Evolutionary conservation across 1,140 invertebrate genomes (phyloP), one percentile per base, ranked within the genome.

Genomic region (Leptopilina clavipes): DNA sequence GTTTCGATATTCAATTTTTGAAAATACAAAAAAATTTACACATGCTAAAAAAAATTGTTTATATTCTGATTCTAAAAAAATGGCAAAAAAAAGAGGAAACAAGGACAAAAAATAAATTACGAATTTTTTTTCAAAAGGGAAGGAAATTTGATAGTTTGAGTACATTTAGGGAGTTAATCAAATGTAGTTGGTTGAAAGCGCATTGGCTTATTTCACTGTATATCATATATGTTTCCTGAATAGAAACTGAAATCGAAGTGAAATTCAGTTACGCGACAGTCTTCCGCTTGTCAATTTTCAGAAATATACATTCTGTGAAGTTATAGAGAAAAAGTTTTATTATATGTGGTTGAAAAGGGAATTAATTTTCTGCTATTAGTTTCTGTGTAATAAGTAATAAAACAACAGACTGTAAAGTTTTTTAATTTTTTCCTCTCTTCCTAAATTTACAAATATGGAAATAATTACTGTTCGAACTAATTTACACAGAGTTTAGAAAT

Each of bases 161-260:
- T 25, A 25, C 10, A 25, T 31, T 65, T 65, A 25, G 19, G 10
- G 8, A 31, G 14, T 65, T 65, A 65, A 65, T 65, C 22, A 65
- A 65, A 65, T 65, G 56, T 3, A 31, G 22, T 31, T 65, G 56
- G 56, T 12, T 65, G 22, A 65, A 65, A 65, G 56, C 56, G 18
- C 56, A 65, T 65, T 18, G 22, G 56, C 56, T 65, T 65, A 65
- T 65, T 65, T 65, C 54, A 12, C 56, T 22, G 19, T 31, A 65
- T 65, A 65, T 25, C 56, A 65, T 65, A 31, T 31, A 31, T 31
- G 14, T 31, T 31, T 65, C 22, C 56, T 65, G 56, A 25, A 65
- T 65, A 22, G 56, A 65, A 65, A 25, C 56, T 25, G 56, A 31
- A 65, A 65, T 65, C 19, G 56, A 65, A 65, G 56, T 65, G 56